A percentile compares a stretch with the other conserved stretches of the same genome.
Evolutionary conservation across 2,888 invertebrate genomes (phyloP).

Genomic region (Sesia bembeciformis): DNA sequence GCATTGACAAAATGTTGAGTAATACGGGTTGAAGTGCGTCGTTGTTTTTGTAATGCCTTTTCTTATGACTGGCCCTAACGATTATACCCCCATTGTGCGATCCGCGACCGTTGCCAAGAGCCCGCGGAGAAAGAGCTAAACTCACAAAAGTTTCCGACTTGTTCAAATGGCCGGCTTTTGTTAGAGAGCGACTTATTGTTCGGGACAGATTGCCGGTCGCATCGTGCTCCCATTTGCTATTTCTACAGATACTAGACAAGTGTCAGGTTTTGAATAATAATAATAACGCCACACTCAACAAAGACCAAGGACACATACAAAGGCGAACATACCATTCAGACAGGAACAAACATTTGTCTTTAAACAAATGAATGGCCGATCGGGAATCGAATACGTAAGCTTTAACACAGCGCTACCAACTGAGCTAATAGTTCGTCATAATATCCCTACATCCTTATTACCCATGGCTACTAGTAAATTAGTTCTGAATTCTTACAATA

Average conservation of each 20-base stretch:
- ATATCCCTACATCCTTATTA: no score
- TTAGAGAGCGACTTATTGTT: slow-evolving; percentile 71
- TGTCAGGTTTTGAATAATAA: slow-evolving; percentile 8
- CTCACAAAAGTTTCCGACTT: slow-evolving; percentile 73
- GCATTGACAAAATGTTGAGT: slow-evolving; percentile 56
- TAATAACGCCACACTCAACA: neutral
- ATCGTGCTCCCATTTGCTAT: slow-evolving; percentile 38
- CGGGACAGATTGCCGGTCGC: slow-evolving; percentile 63
- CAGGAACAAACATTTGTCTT: no score
- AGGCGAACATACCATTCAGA: no score
- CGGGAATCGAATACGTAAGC: no score
- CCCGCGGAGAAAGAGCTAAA: slow-evolving; percentile 66
- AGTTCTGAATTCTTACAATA: no score
- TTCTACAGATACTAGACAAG: slow-evolving; percentile 34
- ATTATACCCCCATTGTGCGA: slow-evolving; percentile 67
- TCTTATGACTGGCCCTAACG: slow-evolving; percentile 68
- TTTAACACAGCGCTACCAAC: no score
- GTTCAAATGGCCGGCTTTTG: slow-evolving; percentile 73
- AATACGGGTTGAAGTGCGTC: slow-evolving; percentile 56
- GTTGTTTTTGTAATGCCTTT: slow-evolving; percentile 68
- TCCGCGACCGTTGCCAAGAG: slow-evolving; percentile 59
- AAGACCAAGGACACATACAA: no score
- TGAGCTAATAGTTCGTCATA: no score
- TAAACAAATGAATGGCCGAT: no score
- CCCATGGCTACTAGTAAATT: no score